phyloP scores from a whole-genome alignment of 2,113 vertebrate genomes.

The Raja brachyura region DNA sequence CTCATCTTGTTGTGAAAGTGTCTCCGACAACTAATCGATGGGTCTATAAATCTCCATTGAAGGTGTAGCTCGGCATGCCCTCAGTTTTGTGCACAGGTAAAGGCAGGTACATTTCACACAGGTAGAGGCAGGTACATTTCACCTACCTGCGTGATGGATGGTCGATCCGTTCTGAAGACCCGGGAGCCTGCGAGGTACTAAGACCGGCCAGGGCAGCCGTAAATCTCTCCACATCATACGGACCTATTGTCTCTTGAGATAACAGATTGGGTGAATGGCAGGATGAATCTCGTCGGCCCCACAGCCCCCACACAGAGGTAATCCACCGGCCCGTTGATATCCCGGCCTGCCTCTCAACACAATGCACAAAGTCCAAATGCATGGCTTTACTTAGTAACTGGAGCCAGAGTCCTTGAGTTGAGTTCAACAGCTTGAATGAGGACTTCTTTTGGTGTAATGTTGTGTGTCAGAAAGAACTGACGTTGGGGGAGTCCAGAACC shows the following conservation, averaged over 20 bases:
- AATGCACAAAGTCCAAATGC: neutral
- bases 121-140: neutral
- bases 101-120: neutral
- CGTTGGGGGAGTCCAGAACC: too few species aligned
- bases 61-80: neutral
- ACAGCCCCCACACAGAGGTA: neutral
- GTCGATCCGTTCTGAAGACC: constrained; percentile 46
- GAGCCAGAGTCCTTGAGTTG: neutral
- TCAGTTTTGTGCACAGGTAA: too few species aligned
- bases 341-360: neutral
- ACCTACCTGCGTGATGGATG: constrained; percentile 46
- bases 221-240: constrained; percentile 48
- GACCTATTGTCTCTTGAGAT: constrained; percentile 44
- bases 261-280: too few species aligned
- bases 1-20: neutral
- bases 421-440: neutral
- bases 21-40: neutral
- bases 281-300: neutral
- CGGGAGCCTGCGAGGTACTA: constrained; percentile 49
- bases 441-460: neutral
- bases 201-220: constrained; percentile 45
- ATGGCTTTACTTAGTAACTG: neutral
- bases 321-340: neutral
- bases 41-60: neutral
- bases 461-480: too few species aligned